phyloP scores from a whole-genome alignment of 2,797 vertebrate genomes.

The Acipenser oxyrinchus region DNA sequence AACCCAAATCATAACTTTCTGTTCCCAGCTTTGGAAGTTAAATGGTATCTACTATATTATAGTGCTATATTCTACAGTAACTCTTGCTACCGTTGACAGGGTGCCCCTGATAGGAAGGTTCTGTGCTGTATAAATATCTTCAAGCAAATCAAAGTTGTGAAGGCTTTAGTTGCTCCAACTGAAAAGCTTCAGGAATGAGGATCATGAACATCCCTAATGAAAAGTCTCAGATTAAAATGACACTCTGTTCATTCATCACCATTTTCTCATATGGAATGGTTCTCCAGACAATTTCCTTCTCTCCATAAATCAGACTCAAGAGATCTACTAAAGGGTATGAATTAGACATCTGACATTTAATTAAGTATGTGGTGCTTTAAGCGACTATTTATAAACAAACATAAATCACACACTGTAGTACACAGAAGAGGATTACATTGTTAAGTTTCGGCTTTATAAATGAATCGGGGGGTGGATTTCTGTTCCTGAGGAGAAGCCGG shows the following conservation, averaged over 20 bases:
- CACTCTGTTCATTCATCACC: slow-evolving; percentile 40
- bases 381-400: slow-evolving; percentile 35
- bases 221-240: slow-evolving; percentile 40
- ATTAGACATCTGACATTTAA: slow-evolving; percentile 35
- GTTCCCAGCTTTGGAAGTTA: no score
- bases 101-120: no score
- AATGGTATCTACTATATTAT: no score
- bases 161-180: no score
- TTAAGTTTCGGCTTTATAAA: slow-evolving; percentile 16
- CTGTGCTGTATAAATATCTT: no score
- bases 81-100: no score
- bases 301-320: slow-evolving; percentile 47
- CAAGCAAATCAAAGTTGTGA: no score
- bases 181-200: slow-evolving; percentile 10
- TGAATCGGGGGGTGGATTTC: neutral
- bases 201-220: slow-evolving; percentile 37
- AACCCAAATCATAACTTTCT: no score
- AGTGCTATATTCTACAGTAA: no score
- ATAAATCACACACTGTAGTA: slow-evolving; percentile 26
- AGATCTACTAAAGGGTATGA: slow-evolving; percentile 30
- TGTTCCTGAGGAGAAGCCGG: neutral
- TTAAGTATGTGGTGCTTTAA: slow-evolving; percentile 36
- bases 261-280: slow-evolving; percentile 38
- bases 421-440: slow-evolving; percentile 11
- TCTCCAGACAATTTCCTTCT: slow-evolving; percentile 34